Evolutionary conservation across 2,113 vertebrate species (phyloP), one percentile per base, ranked within the genome.

Genomic region (Periophthalmodon schlosseri): DNA sequence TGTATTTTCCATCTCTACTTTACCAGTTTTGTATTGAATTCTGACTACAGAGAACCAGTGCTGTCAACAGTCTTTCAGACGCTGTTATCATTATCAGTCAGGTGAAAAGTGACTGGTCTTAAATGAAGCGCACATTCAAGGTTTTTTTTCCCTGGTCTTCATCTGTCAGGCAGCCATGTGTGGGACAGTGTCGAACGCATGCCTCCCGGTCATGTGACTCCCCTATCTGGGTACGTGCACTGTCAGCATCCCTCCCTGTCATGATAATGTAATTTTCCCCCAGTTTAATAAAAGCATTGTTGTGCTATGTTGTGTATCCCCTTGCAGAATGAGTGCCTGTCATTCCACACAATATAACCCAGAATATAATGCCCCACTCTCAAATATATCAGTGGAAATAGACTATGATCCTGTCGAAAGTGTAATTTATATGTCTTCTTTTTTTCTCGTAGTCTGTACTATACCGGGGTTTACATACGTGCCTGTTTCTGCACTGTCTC

Each of bases 211-310:
- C 73, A 74, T 64, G 66, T 65, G 80, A 78, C 73, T 84, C 56
- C 56, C 23, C 78, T 80, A 83, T 85, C 77, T 68, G 68, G 34
- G 34, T 68, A 76, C 77, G 64, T 86, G 86, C 88, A 78, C 65
- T 73, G 81, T 88, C 87, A 87, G 86, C 87, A 82, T 74, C 57
- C 83, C 81, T 78, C 64, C 65, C 60, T 1, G 2, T 75, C 70
- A 71, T 76, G 3, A 80, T 72, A 82, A 83, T 74, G 75, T 60
- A 70, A 83, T 87, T 85, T 84, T 65, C 73, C 58, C 34, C 24
- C 2, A 36, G 36, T 76, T 84, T 78, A 80, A 84, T 77, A 72
- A 80, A 83, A 66, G 64, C 68, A 80, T 78, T 74, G 67, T 71
- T 75, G 52, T 75, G 76, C 73, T 79, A 23, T 70, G 69, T 68